Conservation (phyloP, 64 coral and sea anemone species). For the Stylophora pistillata region DNA sequence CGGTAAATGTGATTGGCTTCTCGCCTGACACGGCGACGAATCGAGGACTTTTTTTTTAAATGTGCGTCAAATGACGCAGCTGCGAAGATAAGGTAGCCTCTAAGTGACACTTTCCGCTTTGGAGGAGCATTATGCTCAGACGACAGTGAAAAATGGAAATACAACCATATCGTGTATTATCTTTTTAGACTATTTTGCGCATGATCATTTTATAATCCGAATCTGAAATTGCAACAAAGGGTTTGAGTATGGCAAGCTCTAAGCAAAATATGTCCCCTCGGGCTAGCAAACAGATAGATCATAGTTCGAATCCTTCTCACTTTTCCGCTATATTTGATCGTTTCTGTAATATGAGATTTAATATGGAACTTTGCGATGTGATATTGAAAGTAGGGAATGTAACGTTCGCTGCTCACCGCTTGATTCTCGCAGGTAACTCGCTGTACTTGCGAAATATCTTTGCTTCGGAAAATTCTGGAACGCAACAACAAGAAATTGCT, state of each 20-base stretch:
- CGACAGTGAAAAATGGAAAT: neutral
- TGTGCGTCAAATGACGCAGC: constrained; percentile 19
- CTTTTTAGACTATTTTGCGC: neutral
- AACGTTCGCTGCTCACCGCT: constrained; percentile 57
- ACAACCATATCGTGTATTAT: neutral
- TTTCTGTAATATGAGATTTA: constrained; percentile 78
- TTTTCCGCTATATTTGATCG: constrained; percentile 51
- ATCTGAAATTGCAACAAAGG: neutral
- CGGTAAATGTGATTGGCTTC: neutral
- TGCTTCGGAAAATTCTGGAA: neutral
- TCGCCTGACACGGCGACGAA: neutral
- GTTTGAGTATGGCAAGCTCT: constrained; percentile 1
- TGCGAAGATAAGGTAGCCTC: constrained; percentile 25
- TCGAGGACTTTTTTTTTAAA: constrained; percentile 10
- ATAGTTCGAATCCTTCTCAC: constrained; percentile 19
- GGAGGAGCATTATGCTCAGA: neutral
- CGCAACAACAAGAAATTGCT: constrained; percentile 30
- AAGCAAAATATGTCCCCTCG: neutral
- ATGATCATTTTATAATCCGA: neutral
- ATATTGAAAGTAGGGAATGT: constrained; percentile 70
- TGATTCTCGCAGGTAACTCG: constrained; percentile 73
- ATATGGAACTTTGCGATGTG: constrained; percentile 76
- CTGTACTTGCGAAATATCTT: constrained; percentile 66
- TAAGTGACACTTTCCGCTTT: neutral
- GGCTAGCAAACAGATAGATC: constrained; percentile 19